Evolutionary conservation across 35 echinoderm and acorn worm genomes (phyloP).

Genomic region (Acanthaster planci): DNA sequence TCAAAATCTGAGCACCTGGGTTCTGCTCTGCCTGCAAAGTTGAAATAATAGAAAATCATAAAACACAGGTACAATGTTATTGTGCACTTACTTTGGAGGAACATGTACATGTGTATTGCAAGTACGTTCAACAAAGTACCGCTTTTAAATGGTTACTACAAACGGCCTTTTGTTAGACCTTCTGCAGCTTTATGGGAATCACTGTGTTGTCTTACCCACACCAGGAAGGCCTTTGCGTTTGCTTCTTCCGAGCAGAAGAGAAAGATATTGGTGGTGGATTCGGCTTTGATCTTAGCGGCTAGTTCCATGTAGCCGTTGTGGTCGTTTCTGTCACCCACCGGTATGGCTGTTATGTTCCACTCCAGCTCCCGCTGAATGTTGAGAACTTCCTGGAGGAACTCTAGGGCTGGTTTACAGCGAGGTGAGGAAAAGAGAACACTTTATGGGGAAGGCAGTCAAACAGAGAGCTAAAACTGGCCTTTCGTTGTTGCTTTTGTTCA

Average conservation of each 20-base stretch:
- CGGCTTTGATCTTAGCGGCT: constrained; percentile 32
- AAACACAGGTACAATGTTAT: neutral
- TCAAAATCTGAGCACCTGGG: neutral
- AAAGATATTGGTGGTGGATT: constrained; percentile 69
- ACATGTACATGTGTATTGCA: too few species aligned
- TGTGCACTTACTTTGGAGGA: too few species aligned
- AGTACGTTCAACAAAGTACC: too few species aligned
- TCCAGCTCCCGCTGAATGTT: constrained; percentile 24
- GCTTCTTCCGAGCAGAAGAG: constrained; percentile 77
- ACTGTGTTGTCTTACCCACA: constrained; percentile 28
- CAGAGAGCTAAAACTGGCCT: too few species aligned
- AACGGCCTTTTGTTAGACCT: too few species aligned
- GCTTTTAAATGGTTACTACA: too few species aligned
- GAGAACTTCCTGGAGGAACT: constrained; percentile 4
- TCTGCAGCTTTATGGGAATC: too few species aligned
- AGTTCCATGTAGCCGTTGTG: neutral
- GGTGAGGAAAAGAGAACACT: too few species aligned
- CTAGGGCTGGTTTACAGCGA: neutral
- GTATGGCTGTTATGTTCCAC: constrained; percentile 81
- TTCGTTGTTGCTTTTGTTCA: too few species aligned
- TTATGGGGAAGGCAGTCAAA: too few species aligned
- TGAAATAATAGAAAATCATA: neutral
- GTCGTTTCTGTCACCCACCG: constrained; percentile 2
- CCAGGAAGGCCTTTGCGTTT: constrained; percentile 21
- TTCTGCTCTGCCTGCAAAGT: neutral